Conservation (phyloP, 1,140 invertebrate genomes). For the Cryptotermes secundus region DNA sequence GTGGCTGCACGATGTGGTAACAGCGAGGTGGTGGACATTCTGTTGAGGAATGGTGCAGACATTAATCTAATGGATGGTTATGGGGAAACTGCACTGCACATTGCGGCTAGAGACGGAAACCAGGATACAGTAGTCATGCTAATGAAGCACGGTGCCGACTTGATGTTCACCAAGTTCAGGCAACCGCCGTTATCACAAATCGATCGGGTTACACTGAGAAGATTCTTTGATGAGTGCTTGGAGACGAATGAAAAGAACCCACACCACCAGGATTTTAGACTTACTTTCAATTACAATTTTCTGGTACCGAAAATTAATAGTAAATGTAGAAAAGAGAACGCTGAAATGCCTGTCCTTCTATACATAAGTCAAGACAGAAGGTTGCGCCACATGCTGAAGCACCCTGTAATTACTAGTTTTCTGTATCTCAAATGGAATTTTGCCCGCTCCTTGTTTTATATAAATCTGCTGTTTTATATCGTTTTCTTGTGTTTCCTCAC, state of each 20-base stretch:
- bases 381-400: constrained; percentile 16
- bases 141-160: neutral
- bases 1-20: neutral
- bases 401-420: constrained; percentile 25
- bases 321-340: neutral
- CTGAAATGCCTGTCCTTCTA: neutral
- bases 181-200: neutral
- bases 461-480: constrained; percentile 7
- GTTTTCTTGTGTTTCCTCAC: constrained; percentile 15
- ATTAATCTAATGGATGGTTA: neutral
- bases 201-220: neutral
- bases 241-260: neutral
- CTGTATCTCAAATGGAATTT: constrained; percentile 14
- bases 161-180: neutral
- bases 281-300: neutral
- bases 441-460: neutral
- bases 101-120: neutral
- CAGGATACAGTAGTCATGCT: neutral
- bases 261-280: neutral
- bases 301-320: neutral
- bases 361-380: neutral
- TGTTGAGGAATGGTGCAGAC: constrained; percentile 22
- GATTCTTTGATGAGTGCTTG: neutral
- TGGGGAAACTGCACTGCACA: constrained; percentile 4
- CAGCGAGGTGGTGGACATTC: neutral